Percentiles rank a stretch among this genome's conserved stretches.
These are phyloP conservation scores for Scaptomyza hsui DNA, from an alignment of 1,140 invertebrate genomes.

Conservation along the genomic window DNA sequence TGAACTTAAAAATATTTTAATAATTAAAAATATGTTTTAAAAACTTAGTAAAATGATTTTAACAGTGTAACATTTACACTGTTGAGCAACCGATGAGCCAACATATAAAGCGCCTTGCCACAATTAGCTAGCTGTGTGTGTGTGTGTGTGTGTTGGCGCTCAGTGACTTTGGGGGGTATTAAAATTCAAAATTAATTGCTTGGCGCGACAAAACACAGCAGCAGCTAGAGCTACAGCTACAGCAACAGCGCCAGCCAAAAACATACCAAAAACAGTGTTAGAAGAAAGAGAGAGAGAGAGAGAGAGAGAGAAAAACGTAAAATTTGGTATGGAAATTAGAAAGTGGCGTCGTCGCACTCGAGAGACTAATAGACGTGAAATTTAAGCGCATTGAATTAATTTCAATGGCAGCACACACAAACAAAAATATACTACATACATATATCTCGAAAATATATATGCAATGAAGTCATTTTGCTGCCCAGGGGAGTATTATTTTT, in stretches of 20 bases:
- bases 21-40: not conserved
- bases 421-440: constrained; percentile 1
- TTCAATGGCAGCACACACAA: constrained; percentile 23
- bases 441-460: constrained; percentile 4
- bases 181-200: constrained; percentile 80
- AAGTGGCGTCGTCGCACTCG: constrained; percentile 57
- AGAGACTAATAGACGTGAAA: constrained; percentile 80
- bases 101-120: constrained; percentile 29
- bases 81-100: constrained; percentile 8
- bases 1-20: too few relatives aligned
- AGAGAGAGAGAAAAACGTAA: constrained; percentile 22
- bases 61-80: not conserved
- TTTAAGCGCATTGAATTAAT: constrained; percentile 83
- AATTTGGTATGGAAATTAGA: constrained; percentile 67
- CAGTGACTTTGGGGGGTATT: constrained; percentile 71
- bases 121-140: constrained; percentile 33
- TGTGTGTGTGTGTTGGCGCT: constrained; percentile 31
- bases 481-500: constrained; percentile 1
- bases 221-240: constrained; percentile 27
- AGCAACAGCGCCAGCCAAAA: constrained; percentile 21
- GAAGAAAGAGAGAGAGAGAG: constrained; percentile 24
- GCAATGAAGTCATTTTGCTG: constrained; percentile 68
- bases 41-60: not conserved
- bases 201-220: constrained; percentile 40
- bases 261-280: constrained; percentile 13